A percentile compares a stretch with the other conserved stretches of the same genome.
phyloP scores from a whole-genome alignment of 2,113 vertebrate species.

The Ovibos moschatus region DNA sequence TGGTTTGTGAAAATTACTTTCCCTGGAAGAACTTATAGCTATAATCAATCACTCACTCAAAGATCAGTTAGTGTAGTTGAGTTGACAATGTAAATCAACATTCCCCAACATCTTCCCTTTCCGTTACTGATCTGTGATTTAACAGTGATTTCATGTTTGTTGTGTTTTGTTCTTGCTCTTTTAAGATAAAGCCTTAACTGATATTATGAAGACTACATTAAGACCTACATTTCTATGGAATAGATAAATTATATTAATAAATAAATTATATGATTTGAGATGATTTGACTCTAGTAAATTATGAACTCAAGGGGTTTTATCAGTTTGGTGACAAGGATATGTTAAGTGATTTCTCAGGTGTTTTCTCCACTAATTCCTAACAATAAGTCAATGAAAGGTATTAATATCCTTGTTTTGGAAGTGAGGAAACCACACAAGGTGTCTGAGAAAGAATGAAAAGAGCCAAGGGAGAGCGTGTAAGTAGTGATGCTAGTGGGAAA shows the following conservation, averaged over 20 bases:
- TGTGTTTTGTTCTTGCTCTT: not conserved
- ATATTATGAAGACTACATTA: not conserved
- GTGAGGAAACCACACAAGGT: not conserved
- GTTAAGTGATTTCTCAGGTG: not conserved
- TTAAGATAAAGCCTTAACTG: not conserved
- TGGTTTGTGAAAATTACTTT: conserved; percentile 22
- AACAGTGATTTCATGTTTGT: not conserved
- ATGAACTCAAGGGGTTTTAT: not conserved
- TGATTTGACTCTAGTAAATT: not conserved
- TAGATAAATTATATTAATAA: not conserved
- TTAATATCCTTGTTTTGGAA: not conserved
- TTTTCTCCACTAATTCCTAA: not conserved
- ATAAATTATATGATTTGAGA: not conserved
- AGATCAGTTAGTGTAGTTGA: not conserved
- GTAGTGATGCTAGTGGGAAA: not conserved
- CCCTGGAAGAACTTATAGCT: conserved; percentile 17
- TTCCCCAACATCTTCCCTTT: not conserved
- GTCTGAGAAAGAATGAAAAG: not conserved
- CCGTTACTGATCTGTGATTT: not conserved
- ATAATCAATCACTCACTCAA: not conserved
- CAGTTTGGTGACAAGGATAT: not conserved
- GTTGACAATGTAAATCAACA: not conserved
- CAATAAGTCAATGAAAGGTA: not conserved
- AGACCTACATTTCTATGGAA: not conserved
- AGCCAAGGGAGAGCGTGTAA: not conserved